Evolutionary conservation across 2,113 vertebrate species (phyloP), one percentile per base, ranked within the genome.

Genomic region (Leucopternis melanops): DNA sequence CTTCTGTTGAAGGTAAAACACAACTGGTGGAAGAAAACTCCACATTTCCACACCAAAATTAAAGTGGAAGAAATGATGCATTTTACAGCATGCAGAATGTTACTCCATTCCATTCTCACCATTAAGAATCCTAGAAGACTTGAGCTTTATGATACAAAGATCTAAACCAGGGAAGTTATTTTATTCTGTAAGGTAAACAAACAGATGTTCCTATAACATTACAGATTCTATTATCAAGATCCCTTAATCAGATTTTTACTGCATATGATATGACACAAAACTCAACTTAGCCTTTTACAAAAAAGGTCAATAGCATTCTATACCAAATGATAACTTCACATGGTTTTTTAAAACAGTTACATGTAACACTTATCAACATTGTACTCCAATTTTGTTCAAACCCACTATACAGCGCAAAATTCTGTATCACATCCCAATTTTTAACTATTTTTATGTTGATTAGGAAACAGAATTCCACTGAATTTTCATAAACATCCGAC

Each of bases 281-380:
- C 2, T 55, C 12, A 32, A 31, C 10, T 79, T 34, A 45, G 3
- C 29, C 13, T 58, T 52, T 44, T 79, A 59, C 2, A 2, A 45
- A 77, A 77, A 78, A 67, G 18, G 16, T 40, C 89, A 71, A 22
- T 1, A 57, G 8, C 31, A 62, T 66, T 86, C 59, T 65, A 50
- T 29, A 65, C 5, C 15, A 63, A 80, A 80, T 54, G 11, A 19
- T 13, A 73, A 32, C 16, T 72, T 61, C n/a, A 72, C 5, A 8
- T 2, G 27, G 0, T 22, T 31, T 52, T 81, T 83, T n/a, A 47
- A 38, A 63, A 20, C 6, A 65, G 42, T 23, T 67, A 49, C 21
- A 67, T 26, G 23, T 2, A 18, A 22, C 34, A 50, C 5, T 73
- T 54, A 54, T 1, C 27, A 69, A 45, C 0, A 0, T 44, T 72